These are phyloP conservation scores for Irena cyanogastra DNA, from an alignment of 2,113 vertebrate genomes.

Conservation along the genomic window DNA sequence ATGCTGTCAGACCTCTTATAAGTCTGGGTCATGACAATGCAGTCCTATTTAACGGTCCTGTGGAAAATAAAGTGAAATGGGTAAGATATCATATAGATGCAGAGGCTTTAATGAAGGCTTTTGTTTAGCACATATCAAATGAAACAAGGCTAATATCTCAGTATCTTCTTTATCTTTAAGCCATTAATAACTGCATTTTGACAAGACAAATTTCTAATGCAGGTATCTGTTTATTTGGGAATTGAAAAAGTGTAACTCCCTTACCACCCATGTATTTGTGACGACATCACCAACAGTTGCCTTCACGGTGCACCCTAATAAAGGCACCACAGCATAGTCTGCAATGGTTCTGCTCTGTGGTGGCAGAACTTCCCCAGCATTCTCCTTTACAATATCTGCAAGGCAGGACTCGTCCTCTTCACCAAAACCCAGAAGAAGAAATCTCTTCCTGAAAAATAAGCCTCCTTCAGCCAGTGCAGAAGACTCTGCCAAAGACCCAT, in stretches of 20 bases:
- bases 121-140: not conserved
- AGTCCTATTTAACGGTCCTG: not conserved
- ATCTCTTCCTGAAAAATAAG: slow-evolving; percentile 82
- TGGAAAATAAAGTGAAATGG: not conserved
- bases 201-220: not conserved
- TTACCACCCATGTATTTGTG: slow-evolving; percentile 97
- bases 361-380: slow-evolving; percentile 78
- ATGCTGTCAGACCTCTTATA: not conserved
- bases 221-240: not conserved
- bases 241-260: not conserved
- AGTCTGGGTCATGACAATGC: not conserved
- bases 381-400: slow-evolving; percentile 77
- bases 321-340: slow-evolving; percentile 90
- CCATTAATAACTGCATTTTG: not conserved
- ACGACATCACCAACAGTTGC: slow-evolving; percentile 90
- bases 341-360: slow-evolving; percentile 78
- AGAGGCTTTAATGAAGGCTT: not conserved
- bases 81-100: not conserved
- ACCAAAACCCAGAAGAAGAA: slow-evolving; percentile 86
- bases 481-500: slow-evolving; percentile 36
- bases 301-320: slow-evolving; percentile 86
- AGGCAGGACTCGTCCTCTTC: slow-evolving; percentile 80
- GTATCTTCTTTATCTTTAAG: not conserved
- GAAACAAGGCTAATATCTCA: not conserved
- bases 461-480: slow-evolving; percentile 71